Conservation (phyloP, 2,888 invertebrate species). For the Melolontha melolontha region DNA sequence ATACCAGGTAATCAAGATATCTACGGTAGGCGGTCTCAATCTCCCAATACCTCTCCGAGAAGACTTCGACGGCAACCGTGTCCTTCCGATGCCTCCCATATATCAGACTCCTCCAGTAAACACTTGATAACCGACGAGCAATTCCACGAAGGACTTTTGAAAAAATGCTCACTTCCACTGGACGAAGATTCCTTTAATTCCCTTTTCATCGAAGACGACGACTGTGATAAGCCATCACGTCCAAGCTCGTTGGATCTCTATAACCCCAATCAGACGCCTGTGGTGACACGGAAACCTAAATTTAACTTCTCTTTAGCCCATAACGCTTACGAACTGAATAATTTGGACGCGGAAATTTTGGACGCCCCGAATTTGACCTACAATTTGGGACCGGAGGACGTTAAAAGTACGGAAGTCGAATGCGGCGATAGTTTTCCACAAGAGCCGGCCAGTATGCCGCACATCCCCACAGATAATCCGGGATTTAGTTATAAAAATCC, state of each 20-base stretch:
- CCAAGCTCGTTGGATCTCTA: constrained; percentile 75
- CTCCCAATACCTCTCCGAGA: constrained; percentile 73
- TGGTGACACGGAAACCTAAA: constrained; percentile 75
- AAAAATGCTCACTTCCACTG: constrained; percentile 59
- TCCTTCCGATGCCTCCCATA: constrained; percentile 65
- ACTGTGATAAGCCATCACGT: constrained; percentile 64
- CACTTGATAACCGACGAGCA: constrained; percentile 61
- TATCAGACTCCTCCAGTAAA: constrained; percentile 51
- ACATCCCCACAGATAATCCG: constrained; percentile 64
- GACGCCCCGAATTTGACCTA: constrained; percentile 71
- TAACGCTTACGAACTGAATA: constrained; percentile 75
- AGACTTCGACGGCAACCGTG: constrained; percentile 60
- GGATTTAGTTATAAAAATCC: constrained; percentile 80
- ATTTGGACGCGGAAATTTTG: constrained; percentile 74
- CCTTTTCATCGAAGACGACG: constrained; percentile 63
- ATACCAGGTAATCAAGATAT: constrained; percentile 70
- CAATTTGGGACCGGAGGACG: constrained; percentile 65
- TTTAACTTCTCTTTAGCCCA: constrained; percentile 77
- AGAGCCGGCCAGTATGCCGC: constrained; percentile 71
- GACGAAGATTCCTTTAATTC: constrained; percentile 64
- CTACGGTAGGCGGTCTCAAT: constrained; percentile 65
- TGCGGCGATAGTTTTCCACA: constrained; percentile 64
- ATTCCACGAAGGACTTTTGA: constrained; percentile 64
- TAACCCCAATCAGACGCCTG: constrained; percentile 72
- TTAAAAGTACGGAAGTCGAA: constrained; percentile 59